phyloP scores from a whole-genome alignment of 2,113 vertebrate species.

The Hiodon alosoides region DNA sequence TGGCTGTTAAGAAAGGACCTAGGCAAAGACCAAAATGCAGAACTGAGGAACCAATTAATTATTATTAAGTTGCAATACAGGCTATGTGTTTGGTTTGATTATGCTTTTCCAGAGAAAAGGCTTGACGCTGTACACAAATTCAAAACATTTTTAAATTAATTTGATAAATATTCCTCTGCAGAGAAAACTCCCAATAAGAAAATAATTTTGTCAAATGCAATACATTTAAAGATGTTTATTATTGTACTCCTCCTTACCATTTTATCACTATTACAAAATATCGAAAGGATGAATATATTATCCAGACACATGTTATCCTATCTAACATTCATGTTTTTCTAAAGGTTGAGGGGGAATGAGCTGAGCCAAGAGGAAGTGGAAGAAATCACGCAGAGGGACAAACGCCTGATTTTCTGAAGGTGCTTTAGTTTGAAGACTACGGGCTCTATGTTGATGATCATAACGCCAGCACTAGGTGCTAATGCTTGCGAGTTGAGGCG shows the following conservation, averaged over 20 bases:
- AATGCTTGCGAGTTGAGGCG: not conserved
- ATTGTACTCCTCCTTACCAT: not conserved
- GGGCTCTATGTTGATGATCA: not conserved
- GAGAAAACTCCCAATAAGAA: not conserved
- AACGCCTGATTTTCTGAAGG: constrained; percentile 65
- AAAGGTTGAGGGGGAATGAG: constrained; percentile 69
- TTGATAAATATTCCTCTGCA: not conserved
- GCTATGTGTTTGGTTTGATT: no score
- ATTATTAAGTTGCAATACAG: not conserved
- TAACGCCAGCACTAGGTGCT: not conserved
- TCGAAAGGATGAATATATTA: not conserved
- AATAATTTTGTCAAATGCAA: not conserved
- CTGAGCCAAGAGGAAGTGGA: constrained; percentile 62
- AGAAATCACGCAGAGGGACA: constrained; percentile 52
- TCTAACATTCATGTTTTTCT: constrained; percentile 10
- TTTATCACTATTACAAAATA: not conserved
- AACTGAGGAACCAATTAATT: not conserved
- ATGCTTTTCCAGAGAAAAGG: no score
- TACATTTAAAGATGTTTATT: not conserved
- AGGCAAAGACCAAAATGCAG: not conserved
- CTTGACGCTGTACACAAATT: no score
- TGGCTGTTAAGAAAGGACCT: not conserved
- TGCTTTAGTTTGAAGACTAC: not conserved
- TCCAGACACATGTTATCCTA: constrained; percentile 9
- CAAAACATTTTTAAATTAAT: not conserved